Evolutionary conservation across 2,797 vertebrate species (phyloP).

Genomic region (Rhabdophis nuchalis): DNA sequence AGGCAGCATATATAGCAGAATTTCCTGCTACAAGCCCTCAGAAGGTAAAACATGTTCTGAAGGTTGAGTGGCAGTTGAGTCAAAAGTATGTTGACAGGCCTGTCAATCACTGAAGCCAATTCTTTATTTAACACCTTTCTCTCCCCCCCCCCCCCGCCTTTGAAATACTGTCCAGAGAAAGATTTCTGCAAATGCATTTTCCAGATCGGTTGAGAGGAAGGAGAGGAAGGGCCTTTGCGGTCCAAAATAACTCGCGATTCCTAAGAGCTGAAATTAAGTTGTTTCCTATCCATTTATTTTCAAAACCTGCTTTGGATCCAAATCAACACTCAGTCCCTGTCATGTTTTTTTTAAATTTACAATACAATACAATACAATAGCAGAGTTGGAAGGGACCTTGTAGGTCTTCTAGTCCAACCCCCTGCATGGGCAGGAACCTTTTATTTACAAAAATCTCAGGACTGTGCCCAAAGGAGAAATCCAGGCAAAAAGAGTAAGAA

Average conservation of each 20-base stretch:
- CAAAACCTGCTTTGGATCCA: background rate
- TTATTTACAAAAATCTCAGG: background rate
- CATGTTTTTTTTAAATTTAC: too few relatives aligned
- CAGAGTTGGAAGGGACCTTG: too few relatives aligned
- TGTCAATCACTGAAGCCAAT: background rate
- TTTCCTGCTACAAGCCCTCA: background rate
- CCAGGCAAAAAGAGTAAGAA: background rate
- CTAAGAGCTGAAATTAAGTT: background rate
- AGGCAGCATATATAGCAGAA: background rate
- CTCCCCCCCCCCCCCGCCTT: fast-evolving
- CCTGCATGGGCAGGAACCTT: too few relatives aligned
- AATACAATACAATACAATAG: too few relatives aligned
- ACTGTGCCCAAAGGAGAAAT: background rate
- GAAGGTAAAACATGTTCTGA: background rate
- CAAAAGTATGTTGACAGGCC: background rate
- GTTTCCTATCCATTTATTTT: background rate
- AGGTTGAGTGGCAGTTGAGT: background rate
- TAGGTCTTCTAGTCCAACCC: too few relatives aligned
- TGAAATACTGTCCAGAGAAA: background rate
- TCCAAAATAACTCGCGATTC: background rate
- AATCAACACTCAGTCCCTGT: background rate
- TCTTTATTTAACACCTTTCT: background rate
- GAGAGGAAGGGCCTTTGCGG: background rate
- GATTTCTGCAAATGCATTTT: background rate
- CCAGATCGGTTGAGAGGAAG: background rate